A percentile compares a stretch with the other conserved stretches of the same genome.
phyloP scores from a whole-genome alignment of 1,140 invertebrate species.

The Papilio polytes region DNA sequence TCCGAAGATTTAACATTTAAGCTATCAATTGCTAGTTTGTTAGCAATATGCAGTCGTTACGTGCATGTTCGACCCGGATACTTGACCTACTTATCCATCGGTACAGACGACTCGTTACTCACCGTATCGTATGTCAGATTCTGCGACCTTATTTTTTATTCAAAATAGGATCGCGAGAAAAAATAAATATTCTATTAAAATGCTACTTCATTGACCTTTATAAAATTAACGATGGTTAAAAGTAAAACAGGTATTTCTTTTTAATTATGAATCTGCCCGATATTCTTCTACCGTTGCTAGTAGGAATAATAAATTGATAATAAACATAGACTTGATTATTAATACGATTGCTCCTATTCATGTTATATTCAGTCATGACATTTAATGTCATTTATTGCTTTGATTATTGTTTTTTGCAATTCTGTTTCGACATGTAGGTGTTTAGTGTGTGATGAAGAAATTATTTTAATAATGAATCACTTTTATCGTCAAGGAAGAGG shows the following conservation, averaged over 20 bases:
- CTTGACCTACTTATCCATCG: conserved; percentile 51
- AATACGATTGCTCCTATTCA: neutral
- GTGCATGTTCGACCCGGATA: conserved; percentile 64
- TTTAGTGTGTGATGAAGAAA: conserved; percentile 21
- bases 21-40: conserved; percentile 62
- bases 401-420: conserved; percentile 3
- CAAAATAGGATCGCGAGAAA: conserved; percentile 26
- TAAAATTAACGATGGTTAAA: conserved; percentile 29
- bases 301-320: conserved; percentile 27
- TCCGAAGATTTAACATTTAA: conserved; percentile 69
- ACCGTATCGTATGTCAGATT: conserved; percentile 25
- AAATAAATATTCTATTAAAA: conserved; percentile 28
- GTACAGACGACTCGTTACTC: conserved; percentile 33
- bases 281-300: neutral
- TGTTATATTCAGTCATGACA: conserved; percentile 27
- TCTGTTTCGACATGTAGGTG: neutral
- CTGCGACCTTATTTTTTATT: conserved; percentile 25
- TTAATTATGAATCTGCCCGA: conserved; percentile 29
- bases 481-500: neutral
- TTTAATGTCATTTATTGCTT: conserved; percentile 23
- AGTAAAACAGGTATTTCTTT: conserved; percentile 28
- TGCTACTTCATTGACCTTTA: conserved; percentile 35
- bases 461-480: conserved; percentile 6
- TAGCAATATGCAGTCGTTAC: conserved; percentile 67
- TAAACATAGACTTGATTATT: conserved; percentile 26